These are phyloP conservation scores for Halisarca cf. caerulea DNA, from an alignment of 37 sponge, comb jelly and placozoan genomes.

Conservation along the genomic window DNA sequence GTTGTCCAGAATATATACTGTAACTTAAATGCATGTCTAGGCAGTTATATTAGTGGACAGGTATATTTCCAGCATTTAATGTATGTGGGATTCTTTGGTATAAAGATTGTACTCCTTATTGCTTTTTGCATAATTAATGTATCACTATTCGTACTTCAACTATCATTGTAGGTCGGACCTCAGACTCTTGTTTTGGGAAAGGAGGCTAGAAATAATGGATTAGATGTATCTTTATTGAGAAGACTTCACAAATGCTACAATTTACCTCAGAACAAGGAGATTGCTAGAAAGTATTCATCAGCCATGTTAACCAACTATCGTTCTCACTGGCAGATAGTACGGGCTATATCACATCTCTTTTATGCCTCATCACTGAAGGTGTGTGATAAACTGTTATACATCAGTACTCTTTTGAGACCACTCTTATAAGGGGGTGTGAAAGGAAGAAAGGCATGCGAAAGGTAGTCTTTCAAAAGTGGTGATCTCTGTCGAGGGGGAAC, in stretches of 20 bases:
- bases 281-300: not conserved
- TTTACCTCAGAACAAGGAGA: not conserved
- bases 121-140: not conserved
- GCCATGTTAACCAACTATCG: not conserved
- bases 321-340: not conserved
- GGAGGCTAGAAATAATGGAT: conserved; percentile 40
- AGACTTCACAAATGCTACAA: not conserved
- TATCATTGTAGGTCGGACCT: conserved; percentile 73
- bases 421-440: too few species aligned
- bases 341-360: not conserved
- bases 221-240: conserved; percentile 50
- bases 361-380: not conserved
- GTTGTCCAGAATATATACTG: not conserved
- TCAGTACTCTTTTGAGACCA: too few species aligned
- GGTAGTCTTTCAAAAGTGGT: too few species aligned
- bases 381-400: too few species aligned
- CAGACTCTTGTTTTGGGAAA: conserved; percentile 58
- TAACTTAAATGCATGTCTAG: too few species aligned
- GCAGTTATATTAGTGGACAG: not conserved
- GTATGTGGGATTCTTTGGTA: not conserved
- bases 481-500: too few species aligned
- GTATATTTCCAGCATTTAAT: not conserved
- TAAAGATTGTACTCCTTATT: not conserved
- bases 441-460: too few species aligned
- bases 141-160: too few species aligned